phyloP scores from a whole-genome alignment of 2,888 invertebrate genomes.

The Hylaea fasciaria region DNA sequence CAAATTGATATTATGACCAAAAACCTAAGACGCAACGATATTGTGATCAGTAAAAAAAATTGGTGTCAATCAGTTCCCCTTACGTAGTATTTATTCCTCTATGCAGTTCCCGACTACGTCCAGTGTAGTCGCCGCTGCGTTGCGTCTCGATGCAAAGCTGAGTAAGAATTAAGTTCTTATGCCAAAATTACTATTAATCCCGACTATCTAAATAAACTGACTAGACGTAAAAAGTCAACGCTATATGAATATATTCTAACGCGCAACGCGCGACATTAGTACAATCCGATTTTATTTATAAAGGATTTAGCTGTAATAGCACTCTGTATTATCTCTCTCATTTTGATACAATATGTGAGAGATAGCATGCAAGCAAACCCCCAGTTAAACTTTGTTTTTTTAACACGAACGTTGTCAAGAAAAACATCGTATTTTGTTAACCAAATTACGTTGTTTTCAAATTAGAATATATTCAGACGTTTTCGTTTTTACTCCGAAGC shows the following conservation, averaged over 20 bases:
- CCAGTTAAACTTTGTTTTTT: too few relatives aligned
- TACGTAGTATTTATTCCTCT: too few relatives aligned
- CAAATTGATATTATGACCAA: not conserved
- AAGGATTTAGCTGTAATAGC: too few relatives aligned
- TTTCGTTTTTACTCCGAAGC: conserved; percentile 69
- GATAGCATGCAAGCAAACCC: too few relatives aligned
- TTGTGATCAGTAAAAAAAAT: not conserved
- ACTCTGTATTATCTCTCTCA: too few relatives aligned
- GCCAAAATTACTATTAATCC: conserved; percentile 57
- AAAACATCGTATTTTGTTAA: conserved; percentile 16
- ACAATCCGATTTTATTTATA: too few relatives aligned
- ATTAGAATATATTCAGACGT: conserved; percentile 35
- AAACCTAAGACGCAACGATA: not conserved
- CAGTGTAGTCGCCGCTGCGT: conserved; percentile 34
- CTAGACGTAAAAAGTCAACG: conserved; percentile 76
- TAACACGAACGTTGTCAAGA: not conserved
- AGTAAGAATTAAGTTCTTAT: conserved; percentile 38
- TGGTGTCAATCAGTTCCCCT: too few relatives aligned
- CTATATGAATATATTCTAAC: conserved; percentile 30
- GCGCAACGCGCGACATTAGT: not conserved
- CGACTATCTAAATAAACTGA: conserved; percentile 74
- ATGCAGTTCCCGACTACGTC: not conserved
- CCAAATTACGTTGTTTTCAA: conserved; percentile 18
- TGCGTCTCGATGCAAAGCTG: not conserved
- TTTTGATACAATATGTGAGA: too few relatives aligned